Conservation (phyloP, 2,113 vertebrate genomes). For the Tretioscincus oriximinensis region DNA sequence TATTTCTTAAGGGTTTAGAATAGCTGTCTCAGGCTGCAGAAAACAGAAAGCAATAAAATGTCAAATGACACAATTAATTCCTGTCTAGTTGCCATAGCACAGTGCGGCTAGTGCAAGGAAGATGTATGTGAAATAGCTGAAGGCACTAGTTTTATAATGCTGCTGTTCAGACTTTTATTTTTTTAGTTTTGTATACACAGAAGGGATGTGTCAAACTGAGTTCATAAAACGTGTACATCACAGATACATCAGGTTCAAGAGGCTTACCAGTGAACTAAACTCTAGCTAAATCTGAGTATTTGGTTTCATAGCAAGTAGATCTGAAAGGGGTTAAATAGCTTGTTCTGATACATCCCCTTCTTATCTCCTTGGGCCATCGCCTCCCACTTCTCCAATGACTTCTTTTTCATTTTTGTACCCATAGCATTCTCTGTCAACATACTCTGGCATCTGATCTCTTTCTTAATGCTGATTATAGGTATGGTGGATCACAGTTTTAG, state of each 20-base stretch:
- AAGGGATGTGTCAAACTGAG: too few species aligned
- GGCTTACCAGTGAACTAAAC: too few species aligned
- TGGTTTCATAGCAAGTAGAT: too few species aligned
- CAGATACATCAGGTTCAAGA: too few species aligned
- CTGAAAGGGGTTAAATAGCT: too few species aligned
- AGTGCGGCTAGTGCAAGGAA: slow-evolving; percentile 53
- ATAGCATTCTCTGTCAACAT: not conserved
- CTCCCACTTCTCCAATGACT: too few species aligned
- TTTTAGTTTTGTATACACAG: not conserved
- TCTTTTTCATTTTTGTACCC: too few species aligned
- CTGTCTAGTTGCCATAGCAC: slow-evolving; percentile 55
- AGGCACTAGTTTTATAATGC: slow-evolving; percentile 50
- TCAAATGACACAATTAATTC: slow-evolving; percentile 68
- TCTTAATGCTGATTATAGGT: not conserved
- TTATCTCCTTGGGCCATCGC: too few species aligned
- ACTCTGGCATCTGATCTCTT: slow-evolving; percentile 22
- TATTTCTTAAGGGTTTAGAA: slow-evolving; percentile 53
- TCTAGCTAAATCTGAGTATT: too few species aligned
- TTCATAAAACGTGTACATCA: too few species aligned
- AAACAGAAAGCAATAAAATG: slow-evolving; percentile 67
- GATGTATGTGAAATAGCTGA: slow-evolving; percentile 51
- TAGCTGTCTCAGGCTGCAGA: slow-evolving; percentile 61
- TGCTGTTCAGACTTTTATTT: slow-evolving; percentile 43
- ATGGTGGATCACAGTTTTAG: too few species aligned
- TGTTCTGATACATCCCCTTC: too few species aligned